Conservation (phyloP, 2,797 vertebrate genomes). For the Coendou prehensilis region DNA sequence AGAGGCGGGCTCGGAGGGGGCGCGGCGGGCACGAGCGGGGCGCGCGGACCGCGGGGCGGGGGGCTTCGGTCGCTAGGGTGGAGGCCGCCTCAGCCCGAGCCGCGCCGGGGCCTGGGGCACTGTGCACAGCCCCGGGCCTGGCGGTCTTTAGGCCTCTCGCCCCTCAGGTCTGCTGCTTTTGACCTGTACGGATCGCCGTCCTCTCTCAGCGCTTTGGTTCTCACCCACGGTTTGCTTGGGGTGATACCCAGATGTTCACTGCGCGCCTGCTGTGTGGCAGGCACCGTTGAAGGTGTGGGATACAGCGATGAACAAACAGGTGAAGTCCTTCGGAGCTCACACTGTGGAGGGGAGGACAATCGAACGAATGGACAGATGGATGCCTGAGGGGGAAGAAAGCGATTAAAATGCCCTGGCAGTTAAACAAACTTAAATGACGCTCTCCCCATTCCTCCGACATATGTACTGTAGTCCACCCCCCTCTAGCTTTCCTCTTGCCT, state of each 20-base stretch:
- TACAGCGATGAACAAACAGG: background rate
- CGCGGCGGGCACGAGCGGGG: background rate
- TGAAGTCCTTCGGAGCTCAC: background rate
- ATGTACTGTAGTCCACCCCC: background rate
- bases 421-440: slow-evolving; percentile 10
- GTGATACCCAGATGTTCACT: background rate
- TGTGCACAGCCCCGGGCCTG: background rate
- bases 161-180: background rate
- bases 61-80: background rate
- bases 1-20: slow-evolving; percentile 69
- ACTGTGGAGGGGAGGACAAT: no score
- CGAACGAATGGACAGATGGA: background rate
- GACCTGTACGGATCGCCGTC: background rate
- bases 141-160: background rate
- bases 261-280: background rate
- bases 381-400: background rate
- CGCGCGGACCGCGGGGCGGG: background rate
- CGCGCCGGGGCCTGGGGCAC: background rate
- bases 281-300: background rate
- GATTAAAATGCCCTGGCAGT: slow-evolving; percentile 29
- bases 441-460: background rate
- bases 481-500: background rate
- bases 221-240: background rate
- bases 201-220: background rate
- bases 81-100: fast-evolving